These are phyloP conservation scores for Protobothrops mucrosquamatus DNA, from an alignment of 2,113 vertebrate species.

Conservation along the genomic window DNA sequence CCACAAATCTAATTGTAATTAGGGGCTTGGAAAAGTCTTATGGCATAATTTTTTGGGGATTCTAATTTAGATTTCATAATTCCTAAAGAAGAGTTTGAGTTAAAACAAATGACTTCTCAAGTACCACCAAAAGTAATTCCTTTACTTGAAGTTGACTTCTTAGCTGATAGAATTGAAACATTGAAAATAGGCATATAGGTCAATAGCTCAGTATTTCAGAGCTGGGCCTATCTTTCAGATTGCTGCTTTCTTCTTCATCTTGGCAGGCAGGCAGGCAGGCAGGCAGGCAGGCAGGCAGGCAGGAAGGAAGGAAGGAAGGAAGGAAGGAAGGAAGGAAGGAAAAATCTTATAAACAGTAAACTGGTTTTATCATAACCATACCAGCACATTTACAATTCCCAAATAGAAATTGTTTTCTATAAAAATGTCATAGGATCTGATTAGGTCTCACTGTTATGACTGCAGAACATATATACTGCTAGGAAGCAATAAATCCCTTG, in stretches of 20 bases:
- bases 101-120: neutral
- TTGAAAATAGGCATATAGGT: neutral
- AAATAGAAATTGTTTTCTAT: slow-evolving; percentile 47
- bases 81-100: neutral
- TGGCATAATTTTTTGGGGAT: neutral
- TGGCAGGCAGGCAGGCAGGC: neutral
- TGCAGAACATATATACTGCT: slow-evolving; percentile 36
- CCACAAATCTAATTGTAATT: neutral
- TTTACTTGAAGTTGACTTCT: neutral
- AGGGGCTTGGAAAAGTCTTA: neutral
- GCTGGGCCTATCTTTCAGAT: slow-evolving; percentile 7
- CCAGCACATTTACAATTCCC: slow-evolving; percentile 37
- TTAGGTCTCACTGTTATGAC: slow-evolving; percentile 48
- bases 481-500: slow-evolving; percentile 44
- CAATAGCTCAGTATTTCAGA: neutral
- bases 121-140: neutral
- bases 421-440: slow-evolving; percentile 37
- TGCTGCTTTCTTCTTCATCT: neutral
- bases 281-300: neutral
- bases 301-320: slow-evolving; percentile 29
- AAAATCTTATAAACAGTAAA: slow-evolving; percentile 53
- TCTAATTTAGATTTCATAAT: neutral
- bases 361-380: neutral
- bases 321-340: too few relatives aligned
- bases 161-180: slow-evolving; percentile 23